Evolutionary conservation across 2,888 invertebrate genomes (phyloP).

Genomic region (Tridacna gigas): DNA sequence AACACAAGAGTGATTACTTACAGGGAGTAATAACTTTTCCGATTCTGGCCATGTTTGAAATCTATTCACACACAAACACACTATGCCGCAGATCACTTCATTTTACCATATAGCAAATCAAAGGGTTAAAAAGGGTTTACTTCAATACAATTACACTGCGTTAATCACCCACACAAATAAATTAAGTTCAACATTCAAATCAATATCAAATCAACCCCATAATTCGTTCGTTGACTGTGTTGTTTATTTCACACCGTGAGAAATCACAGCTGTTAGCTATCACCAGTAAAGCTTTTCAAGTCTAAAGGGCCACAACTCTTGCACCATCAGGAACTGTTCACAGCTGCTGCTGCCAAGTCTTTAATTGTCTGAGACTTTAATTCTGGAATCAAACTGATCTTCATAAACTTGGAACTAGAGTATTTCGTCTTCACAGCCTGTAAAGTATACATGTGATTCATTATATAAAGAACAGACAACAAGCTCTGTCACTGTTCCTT

Average conservation of each 20-base stretch:
- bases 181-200: constrained; percentile 12
- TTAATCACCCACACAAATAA: constrained; percentile 10
- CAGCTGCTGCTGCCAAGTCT: constrained; percentile 65
- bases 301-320: not conserved
- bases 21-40: too few species aligned
- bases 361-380: constrained; percentile 76
- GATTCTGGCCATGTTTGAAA: too few species aligned
- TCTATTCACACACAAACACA: too few species aligned
- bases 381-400: constrained; percentile 83
- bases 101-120: not conserved
- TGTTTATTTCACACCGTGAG: not conserved
- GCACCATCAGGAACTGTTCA: constrained; percentile 19
- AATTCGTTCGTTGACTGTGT: not conserved
- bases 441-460: constrained; percentile 42
- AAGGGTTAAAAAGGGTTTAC: not conserved
- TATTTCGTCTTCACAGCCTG: constrained; percentile 85
- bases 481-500: too few species aligned
- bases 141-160: not conserved
- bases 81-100: too few species aligned
- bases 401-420: constrained; percentile 85
- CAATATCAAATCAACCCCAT: constrained; percentile 14
- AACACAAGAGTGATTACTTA: too few species aligned
- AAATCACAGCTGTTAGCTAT: constrained; percentile 24
- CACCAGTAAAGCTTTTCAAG: constrained; percentile 24
- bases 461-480: too few species aligned